These are phyloP conservation scores for Norana najaformis DNA, from an alignment of 2,888 invertebrate genomes.

Conservation along the genomic window DNA sequence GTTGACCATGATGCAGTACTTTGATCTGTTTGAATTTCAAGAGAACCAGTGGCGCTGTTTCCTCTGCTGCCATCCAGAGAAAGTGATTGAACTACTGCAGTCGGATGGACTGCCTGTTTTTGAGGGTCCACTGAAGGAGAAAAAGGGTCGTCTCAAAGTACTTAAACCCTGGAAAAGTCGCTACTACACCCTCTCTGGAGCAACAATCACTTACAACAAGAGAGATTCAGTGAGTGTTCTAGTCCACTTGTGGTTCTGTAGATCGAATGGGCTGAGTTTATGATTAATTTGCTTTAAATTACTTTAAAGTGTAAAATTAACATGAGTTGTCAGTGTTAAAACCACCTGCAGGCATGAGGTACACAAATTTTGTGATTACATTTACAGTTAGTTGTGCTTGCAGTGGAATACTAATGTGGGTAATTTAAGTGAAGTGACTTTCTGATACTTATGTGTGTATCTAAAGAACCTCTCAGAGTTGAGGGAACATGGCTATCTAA, in stretches of 20 bases:
- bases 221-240: slow-evolving; percentile 34
- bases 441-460: no score
- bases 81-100: slow-evolving; percentile 75
- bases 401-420: no score
- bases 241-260: not conserved
- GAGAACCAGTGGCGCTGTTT: slow-evolving; percentile 83
- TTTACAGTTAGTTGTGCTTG: no score
- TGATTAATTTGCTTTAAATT: not conserved
- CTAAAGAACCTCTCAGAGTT: no score
- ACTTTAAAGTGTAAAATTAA: no score
- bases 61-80: slow-evolving; percentile 88
- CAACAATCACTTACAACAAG: slow-evolving; percentile 77
- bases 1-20: slow-evolving; percentile 81
- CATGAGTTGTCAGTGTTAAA: no score
- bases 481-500: not conserved
- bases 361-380: no score
- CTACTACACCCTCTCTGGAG: slow-evolving; percentile 90
- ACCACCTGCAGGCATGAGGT: no score
- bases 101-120: slow-evolving; percentile 81
- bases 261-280: not conserved
- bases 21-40: slow-evolving; percentile 87
- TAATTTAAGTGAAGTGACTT: no score
- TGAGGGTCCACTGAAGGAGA: slow-evolving; percentile 87
- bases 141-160: slow-evolving; percentile 87
- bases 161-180: slow-evolving; percentile 89